These are phyloP conservation scores for Sterna hirundo DNA, from an alignment of 2,113 vertebrate genomes.

Conservation along the genomic window DNA sequence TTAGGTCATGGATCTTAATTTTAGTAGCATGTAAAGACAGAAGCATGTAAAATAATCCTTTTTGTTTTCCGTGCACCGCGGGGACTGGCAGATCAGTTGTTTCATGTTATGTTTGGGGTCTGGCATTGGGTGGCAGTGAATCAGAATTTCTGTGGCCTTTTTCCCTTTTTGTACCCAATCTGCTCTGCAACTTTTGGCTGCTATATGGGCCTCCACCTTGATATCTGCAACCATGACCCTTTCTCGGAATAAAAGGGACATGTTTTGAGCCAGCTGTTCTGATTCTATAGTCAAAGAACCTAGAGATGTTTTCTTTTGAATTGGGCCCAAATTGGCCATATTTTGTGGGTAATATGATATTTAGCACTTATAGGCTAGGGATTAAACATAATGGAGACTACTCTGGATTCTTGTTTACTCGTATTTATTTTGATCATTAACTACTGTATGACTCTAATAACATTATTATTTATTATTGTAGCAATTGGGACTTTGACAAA, in stretches of 20 bases:
- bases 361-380: background rate
- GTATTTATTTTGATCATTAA: background rate
- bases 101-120: accelerated
- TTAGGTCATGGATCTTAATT: background rate
- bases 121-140: background rate
- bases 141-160: background rate
- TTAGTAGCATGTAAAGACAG: background rate
- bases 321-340: background rate
- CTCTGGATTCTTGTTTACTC: background rate
- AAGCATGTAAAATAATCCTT: background rate
- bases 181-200: background rate
- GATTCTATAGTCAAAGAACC: background rate
- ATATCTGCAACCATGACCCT: background rate
- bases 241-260: background rate
- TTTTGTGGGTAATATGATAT: background rate
- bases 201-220: background rate
- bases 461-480: background rate
- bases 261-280: background rate
- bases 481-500: background rate
- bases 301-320: background rate
- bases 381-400: background rate
- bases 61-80: background rate
- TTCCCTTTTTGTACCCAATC: too few relatives aligned
- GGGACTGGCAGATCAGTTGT: background rate
- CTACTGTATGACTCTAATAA: background rate